Evolutionary conservation across 2,113 vertebrate genomes (phyloP).

Genomic region (Plecotus auritus): DNA sequence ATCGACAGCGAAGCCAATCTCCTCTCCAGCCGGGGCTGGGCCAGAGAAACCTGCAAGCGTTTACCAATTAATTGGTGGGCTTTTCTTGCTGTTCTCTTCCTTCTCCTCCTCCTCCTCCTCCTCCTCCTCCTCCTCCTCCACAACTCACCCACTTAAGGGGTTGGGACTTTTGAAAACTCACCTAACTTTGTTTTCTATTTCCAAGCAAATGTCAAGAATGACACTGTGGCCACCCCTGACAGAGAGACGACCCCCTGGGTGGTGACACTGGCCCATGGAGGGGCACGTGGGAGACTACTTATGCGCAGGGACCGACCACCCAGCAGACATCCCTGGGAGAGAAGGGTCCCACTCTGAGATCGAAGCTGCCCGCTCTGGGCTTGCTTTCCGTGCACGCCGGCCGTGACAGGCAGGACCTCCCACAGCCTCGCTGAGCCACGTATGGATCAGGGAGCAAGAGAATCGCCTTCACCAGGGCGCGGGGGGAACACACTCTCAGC

Average conservation of each 20-base stretch:
- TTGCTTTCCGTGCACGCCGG: rapidly evolving
- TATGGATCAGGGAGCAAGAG: background rate
- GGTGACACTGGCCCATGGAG: background rate
- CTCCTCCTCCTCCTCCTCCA: slow-evolving; percentile 50
- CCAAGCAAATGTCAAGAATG: background rate
- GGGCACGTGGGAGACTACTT: background rate
- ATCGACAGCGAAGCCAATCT: slow-evolving; percentile 93
- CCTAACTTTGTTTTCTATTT: background rate
- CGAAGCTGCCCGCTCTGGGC: background rate
- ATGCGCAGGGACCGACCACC: background rate
- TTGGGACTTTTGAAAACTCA: background rate
- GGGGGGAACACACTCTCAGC: background rate
- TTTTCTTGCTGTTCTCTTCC: slow-evolving; percentile 72
- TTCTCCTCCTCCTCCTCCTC: slow-evolving; percentile 12
- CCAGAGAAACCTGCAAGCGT: slow-evolving; percentile 81
- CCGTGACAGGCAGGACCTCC: too few relatives aligned
- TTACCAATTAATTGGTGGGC: slow-evolving; percentile 89
- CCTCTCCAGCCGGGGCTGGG: slow-evolving; percentile 84
- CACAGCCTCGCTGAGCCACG: background rate
- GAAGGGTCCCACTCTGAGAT: background rate
- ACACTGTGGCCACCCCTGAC: background rate
- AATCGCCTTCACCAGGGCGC: rapidly evolving
- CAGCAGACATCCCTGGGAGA: background rate
- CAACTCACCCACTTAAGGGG: slow-evolving; percentile 60
- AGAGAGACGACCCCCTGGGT: background rate